Evolutionary conservation across 2,888 invertebrate species (phyloP).

Genomic region (Euplagia quadripunctaria): DNA sequence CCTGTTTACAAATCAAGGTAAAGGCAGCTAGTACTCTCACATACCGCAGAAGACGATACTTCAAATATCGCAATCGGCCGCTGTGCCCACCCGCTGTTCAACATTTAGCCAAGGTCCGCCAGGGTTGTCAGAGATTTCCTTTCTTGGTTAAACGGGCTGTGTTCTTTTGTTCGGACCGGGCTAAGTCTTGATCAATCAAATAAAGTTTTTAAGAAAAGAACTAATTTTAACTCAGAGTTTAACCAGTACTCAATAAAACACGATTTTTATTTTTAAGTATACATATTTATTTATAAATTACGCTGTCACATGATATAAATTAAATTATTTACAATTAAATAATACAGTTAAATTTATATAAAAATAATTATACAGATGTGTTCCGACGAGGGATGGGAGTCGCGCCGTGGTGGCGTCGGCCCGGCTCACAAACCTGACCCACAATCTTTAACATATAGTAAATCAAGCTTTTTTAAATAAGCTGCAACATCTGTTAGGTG

Average conservation of each 20-base stretch:
- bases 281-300: conserved; percentile 87
- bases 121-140: too few species aligned
- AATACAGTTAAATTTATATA: conserved; percentile 84
- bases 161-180: too few species aligned
- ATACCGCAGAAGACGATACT: too few species aligned
- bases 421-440: conserved; percentile 48
- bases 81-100: too few species aligned
- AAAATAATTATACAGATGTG: conserved; percentile 78
- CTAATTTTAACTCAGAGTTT: background rate
- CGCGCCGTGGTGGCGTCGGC: conserved; percentile 76
- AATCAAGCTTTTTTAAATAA: conserved; percentile 79
- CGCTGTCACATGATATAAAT: conserved; percentile 86
- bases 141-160: too few species aligned
- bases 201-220: background rate
- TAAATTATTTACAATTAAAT: conserved; percentile 87
- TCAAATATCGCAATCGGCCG: too few species aligned
- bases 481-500: conserved; percentile 79
- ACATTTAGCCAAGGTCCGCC: too few species aligned
- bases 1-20: too few species aligned
- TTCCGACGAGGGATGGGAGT: conserved; percentile 58
- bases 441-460: conserved; percentile 76
- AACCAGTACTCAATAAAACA: conserved; percentile 62
- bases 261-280: conserved; percentile 77
- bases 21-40: too few species aligned
- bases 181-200: background rate